A percentile compares a stretch with the other conserved stretches of the same genome.
These are phyloP conservation scores for Cephus pygmeus DNA, from an alignment of 2,888 invertebrate species.

Conservation along the genomic window DNA sequence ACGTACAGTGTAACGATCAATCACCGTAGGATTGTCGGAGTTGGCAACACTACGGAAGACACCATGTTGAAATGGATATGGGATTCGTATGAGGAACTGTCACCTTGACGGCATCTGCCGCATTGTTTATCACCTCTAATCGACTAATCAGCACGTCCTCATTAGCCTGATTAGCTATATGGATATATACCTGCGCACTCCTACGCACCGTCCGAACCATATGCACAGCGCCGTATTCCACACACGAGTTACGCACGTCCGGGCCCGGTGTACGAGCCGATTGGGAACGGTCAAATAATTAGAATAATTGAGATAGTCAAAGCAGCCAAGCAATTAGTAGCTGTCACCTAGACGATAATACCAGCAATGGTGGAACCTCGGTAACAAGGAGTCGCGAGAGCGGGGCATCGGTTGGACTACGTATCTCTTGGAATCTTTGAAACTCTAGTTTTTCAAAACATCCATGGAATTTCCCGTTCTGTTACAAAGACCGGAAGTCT, in stretches of 20 bases:
- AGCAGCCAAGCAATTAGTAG: constrained; percentile 37
- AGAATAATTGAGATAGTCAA: constrained; percentile 44
- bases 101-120: not conserved
- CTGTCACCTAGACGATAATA: constrained; percentile 25
- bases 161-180: not conserved
- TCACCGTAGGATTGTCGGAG: not conserved
- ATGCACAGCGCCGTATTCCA: not conserved
- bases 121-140: not conserved
- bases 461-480: not conserved
- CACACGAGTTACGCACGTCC: not conserved
- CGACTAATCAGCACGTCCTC: not conserved
- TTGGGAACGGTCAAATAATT: constrained; percentile 43
- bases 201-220: not conserved
- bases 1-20: constrained; percentile 11
- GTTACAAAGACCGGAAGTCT: not conserved
- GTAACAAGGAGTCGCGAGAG: not conserved
- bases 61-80: not conserved
- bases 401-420: not conserved
- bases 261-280: constrained; percentile 22
- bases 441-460: not conserved
- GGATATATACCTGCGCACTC: not conserved
- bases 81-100: not conserved
- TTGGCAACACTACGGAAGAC: not conserved
- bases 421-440: not conserved
- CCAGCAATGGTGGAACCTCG: constrained; percentile 14